Evolutionary conservation across 2,888 invertebrate genomes (phyloP).

Genomic region (Microctonus aethiopoides): DNA sequence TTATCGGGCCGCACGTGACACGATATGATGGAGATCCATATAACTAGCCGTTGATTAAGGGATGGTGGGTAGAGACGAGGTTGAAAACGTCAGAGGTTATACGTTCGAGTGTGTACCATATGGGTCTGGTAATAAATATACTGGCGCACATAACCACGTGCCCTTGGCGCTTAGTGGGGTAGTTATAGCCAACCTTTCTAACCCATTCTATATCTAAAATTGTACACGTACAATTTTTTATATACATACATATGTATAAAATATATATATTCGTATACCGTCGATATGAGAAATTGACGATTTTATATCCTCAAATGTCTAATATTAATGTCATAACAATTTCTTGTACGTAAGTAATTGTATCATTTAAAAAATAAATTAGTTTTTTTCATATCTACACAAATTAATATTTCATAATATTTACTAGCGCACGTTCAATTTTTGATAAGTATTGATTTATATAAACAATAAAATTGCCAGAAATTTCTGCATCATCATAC

Average conservation of each 20-base stretch:
- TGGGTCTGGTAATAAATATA: slow-evolving; percentile 32
- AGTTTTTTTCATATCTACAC: no score
- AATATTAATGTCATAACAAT: no score
- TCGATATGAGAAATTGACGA: no score
- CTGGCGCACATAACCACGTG: slow-evolving; percentile 30
- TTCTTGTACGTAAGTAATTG: no score
- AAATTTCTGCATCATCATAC: no score
- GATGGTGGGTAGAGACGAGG: slow-evolving; percentile 9
- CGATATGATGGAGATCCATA: slow-evolving; percentile 33
- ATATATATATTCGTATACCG: no score
- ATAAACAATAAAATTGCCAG: no score
- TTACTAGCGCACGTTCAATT: no score
- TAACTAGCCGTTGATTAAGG: slow-evolving; percentile 35
- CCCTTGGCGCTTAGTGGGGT: slow-evolving; percentile 14
- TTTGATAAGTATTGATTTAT: no score
- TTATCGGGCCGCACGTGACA: slow-evolving; percentile 34
- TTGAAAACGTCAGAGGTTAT: slow-evolving; percentile 13
- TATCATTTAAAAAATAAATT: no score
- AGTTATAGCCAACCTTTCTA: slow-evolving; percentile 1
- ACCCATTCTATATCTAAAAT: neutral
- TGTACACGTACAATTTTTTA: slow-evolving; percentile 29
- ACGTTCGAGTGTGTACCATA: slow-evolving; percentile 29
- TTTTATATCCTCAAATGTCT: no score
- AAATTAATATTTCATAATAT: no score
- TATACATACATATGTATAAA: neutral